Evolutionary conservation across 2,888 invertebrate species (phyloP).

Genomic region (Monoplex corrugatus): DNA sequence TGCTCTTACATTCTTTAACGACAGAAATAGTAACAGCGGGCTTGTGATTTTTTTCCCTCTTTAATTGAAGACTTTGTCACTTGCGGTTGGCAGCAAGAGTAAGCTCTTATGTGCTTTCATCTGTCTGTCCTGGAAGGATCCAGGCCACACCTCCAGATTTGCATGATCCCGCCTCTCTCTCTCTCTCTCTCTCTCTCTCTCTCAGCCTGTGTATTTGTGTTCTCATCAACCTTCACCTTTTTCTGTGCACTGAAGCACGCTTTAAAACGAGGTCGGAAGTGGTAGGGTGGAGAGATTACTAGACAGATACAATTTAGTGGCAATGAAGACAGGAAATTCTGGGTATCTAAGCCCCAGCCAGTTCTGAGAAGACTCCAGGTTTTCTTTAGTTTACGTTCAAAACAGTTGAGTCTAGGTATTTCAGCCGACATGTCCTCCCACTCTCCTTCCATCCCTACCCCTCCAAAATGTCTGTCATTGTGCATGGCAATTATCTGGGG

Average conservation of each 20-base stretch:
- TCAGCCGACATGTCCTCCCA: too few species aligned
- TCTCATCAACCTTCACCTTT: background rate
- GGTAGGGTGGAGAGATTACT: background rate
- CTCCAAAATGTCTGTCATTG: too few species aligned
- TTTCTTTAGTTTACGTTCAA: too few species aligned
- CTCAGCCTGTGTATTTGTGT: background rate
- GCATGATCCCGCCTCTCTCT: background rate
- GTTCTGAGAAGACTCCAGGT: background rate
- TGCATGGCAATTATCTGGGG: background rate
- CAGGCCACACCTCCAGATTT: constrained; percentile 18
- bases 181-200: constrained; percentile 6
- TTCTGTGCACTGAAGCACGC: background rate
- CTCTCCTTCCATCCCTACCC: too few species aligned
- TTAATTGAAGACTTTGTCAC: too few species aligned
- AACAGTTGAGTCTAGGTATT: too few species aligned
- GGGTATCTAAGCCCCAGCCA: background rate
- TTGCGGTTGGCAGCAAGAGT: too few species aligned
- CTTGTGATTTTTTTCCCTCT: too few species aligned
- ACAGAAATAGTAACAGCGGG: too few species aligned
- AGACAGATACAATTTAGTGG: background rate
- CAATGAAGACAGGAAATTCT: background rate
- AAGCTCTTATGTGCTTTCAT: too few species aligned
- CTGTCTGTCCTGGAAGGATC: too few species aligned
- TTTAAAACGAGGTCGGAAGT: background rate
- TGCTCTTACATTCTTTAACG: too few species aligned